Conservation (phyloP, 1,140 invertebrate species). For the Heliconius melpomene region DNA sequence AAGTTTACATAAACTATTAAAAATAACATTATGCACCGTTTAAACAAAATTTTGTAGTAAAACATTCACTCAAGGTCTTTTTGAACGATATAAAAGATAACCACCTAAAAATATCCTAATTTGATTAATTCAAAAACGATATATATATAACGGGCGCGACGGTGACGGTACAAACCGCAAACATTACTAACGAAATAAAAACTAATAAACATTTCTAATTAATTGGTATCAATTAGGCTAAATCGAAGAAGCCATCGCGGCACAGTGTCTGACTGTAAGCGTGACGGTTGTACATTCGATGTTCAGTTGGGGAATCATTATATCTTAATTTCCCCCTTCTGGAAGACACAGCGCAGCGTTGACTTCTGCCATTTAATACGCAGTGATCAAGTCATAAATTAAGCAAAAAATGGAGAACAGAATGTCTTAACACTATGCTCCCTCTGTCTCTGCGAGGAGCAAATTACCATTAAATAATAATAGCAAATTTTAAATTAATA, state of each 20-base stretch:
- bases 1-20: too few species aligned
- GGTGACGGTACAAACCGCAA: neutral
- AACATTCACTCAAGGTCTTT: too few species aligned
- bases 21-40: too few species aligned
- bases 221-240: neutral
- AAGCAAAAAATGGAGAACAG: neutral
- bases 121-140: neutral
- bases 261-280: neutral
- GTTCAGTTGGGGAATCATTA: too few species aligned
- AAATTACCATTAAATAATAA: too few species aligned
- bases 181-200: conserved; percentile 4
- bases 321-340: too few species aligned
- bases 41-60: too few species aligned
- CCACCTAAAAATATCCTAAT: neutral
- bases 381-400: neutral
- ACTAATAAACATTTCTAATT: conserved; percentile 6
- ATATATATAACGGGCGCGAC: neutral
- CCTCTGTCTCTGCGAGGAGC: too few species aligned
- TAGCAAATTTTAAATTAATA: neutral
- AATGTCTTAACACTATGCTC: neutral
- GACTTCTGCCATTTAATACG: neutral
- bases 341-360: neutral
- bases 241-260: neutral
- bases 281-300: neutral
- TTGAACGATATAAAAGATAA: too few species aligned